phyloP scores from a whole-genome alignment of 2,888 invertebrate species.

The Lypha dubia region DNA sequence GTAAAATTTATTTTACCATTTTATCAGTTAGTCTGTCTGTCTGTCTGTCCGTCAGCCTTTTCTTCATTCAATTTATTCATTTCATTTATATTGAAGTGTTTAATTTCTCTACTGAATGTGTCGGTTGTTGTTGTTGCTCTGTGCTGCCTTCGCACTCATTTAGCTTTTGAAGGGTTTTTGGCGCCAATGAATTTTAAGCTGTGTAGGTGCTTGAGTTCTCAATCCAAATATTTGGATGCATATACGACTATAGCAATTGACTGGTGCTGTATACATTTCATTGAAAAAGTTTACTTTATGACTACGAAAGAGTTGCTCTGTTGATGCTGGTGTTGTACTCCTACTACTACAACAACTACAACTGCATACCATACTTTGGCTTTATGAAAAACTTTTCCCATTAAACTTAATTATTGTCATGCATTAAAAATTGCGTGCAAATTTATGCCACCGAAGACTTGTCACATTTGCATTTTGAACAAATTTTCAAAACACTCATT shows the following conservation, averaged over 20 bases:
- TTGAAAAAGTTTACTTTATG: constrained; percentile 61
- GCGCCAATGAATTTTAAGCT: constrained; percentile 33
- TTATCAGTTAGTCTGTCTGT: neutral
- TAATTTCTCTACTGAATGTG: constrained; percentile 26
- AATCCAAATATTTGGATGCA: neutral
- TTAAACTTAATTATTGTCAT: constrained; percentile 72
- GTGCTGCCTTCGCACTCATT: neutral
- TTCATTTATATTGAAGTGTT: constrained; percentile 57
- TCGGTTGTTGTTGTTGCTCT: neutral
- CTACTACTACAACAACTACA: too few species aligned
- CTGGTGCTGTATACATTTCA: constrained; percentile 51
- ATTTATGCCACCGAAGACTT: constrained; percentile 71
- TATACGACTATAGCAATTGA: constrained; percentile 27
- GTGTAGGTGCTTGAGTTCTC: neutral
- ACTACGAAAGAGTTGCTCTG: constrained; percentile 44
- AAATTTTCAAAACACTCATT: constrained; percentile 57
- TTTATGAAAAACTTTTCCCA: constrained; percentile 69
- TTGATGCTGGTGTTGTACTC: neutral
- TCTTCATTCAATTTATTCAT: constrained; percentile 47
- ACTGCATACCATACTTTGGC: constrained; percentile 5
- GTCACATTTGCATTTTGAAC: constrained; percentile 70
- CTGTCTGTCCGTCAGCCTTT: neutral
- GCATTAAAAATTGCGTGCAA: constrained; percentile 72
- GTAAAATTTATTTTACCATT: constrained; percentile 22
- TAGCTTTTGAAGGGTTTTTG: constrained; percentile 10